A percentile compares a stretch with the other conserved stretches of the same genome.
These are phyloP conservation scores for Mola mola DNA, from an alignment of 2,113 vertebrate genomes.

Conservation along the genomic window DNA sequence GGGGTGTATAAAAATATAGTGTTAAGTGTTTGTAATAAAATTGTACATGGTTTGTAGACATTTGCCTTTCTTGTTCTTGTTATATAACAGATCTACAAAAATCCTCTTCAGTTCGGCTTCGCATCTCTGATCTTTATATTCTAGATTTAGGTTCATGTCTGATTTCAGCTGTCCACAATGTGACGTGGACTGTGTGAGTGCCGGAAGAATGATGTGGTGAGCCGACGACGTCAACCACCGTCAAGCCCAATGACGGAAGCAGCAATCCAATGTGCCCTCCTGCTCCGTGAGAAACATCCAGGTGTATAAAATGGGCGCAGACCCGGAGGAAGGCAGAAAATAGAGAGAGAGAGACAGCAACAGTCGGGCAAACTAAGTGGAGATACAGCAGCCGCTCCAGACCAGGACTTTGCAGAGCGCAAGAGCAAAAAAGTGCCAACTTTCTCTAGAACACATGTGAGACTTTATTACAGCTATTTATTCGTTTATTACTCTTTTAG, in stretches of 20 bases:
- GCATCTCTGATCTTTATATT: not conserved
- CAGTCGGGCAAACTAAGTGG: conserved; percentile 50
- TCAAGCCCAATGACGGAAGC: conserved; percentile 82
- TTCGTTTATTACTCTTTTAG: not conserved
- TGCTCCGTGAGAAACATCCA: conserved; percentile 68
- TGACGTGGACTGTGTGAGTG: too few species aligned
- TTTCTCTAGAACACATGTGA: conserved; percentile 70
- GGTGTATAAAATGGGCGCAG: conserved; percentile 86
- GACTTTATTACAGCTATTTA: conserved; percentile 18
- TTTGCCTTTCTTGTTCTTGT: too few species aligned
- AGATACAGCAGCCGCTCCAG: conserved; percentile 59
- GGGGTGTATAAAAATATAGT: too few species aligned
- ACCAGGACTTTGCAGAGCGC: conserved; percentile 82
- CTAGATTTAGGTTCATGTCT: not conserved
- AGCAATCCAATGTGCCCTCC: conserved; percentile 81
- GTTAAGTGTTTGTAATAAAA: too few species aligned
- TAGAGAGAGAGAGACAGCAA: conserved; percentile 43
- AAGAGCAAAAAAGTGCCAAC: conserved; percentile 26
- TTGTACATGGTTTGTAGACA: too few species aligned
- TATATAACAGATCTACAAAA: too few species aligned
- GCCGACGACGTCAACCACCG: conserved; percentile 49
- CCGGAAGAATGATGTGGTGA: conserved; percentile 57
- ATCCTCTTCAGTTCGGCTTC: not conserved
- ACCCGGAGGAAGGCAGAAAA: conserved; percentile 35
- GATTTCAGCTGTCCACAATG: not conserved